These are phyloP conservation scores for Sinocyclocheilus anophthalmus DNA, from an alignment of 2,113 vertebrate genomes.

Conservation along the genomic window DNA sequence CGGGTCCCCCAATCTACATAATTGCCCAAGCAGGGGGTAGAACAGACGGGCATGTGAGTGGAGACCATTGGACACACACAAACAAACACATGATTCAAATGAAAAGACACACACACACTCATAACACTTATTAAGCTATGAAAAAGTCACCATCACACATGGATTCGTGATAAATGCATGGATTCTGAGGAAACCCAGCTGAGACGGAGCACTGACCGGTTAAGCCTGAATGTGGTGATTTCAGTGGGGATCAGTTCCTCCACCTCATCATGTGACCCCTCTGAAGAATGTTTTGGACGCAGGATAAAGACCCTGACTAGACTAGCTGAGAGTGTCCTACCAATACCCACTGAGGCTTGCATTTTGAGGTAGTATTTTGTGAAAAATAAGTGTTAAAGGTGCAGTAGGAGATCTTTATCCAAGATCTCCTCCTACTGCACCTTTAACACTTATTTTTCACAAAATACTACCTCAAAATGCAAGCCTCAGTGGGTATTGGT, in stretches of 20 bases:
- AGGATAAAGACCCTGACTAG: not conserved
- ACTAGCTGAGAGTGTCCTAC: not conserved
- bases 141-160: constrained; percentile 31
- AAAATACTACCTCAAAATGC: not conserved
- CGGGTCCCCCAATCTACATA: constrained; percentile 78
- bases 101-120: constrained; percentile 38
- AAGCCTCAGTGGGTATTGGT: not conserved
- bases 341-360: not conserved
- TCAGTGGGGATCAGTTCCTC: constrained; percentile 2
- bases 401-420: too few relatives aligned
- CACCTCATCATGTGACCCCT: constrained; percentile 6
- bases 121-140: constrained; percentile 18
- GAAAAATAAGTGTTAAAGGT: too few relatives aligned
- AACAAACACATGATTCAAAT: constrained; percentile 44
- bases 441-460: too few relatives aligned
- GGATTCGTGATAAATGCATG: not conserved
- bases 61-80: constrained; percentile 63
- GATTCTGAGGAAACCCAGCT: constrained; percentile 9
- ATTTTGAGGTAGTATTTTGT: not conserved
- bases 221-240: not conserved
- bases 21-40: constrained; percentile 76
- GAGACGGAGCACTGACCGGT: not conserved
- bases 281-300: not conserved
- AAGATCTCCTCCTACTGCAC: too few relatives aligned
- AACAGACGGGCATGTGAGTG: constrained; percentile 70